Evolutionary conservation across 2,888 invertebrate genomes (phyloP), one percentile per base, ranked within the genome.

Genomic region (Nasonia oneida): DNA sequence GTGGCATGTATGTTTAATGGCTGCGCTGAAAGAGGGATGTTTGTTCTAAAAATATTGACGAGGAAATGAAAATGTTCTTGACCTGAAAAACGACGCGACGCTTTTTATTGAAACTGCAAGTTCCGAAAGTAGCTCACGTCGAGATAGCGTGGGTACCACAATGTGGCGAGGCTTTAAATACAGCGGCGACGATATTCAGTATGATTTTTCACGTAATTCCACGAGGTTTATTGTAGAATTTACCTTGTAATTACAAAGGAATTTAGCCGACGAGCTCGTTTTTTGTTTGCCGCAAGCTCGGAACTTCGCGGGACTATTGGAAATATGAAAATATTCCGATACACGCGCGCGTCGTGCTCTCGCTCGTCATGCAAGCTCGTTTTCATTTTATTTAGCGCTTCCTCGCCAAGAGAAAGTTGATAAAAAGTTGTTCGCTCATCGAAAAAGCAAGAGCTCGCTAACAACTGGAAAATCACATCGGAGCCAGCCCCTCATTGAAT

Each of bases 241-340:
- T 23, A n/a, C 2, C 18, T 37, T 61, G 37, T 50, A 73, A 79
- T 79, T 79, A 67, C 18, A 47, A 67, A 79, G 37, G 67, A 78
- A 78, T 64, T 67, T 67, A 3, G 23, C 23, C 10, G 23, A 14
- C 61, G n/a, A 12, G 23, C 39, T 61, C 42, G 12, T 39, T 39
- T 39, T 77, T 77, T 77, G 23, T 77, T 61, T n/a, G 57, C 23
- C 29, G 14, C 57, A 61, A 61, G 61, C 77, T 70, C 50, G 67
- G 2, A 67, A 79, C 67, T 47, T n/a, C 3, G n/a, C 29, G 37
- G 23, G 64, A 50, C 47, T 79, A 79, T 67, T 67, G 47, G 67
- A 47, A 47, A 33, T 67, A 67, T 29, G 8, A 14, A 61, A 29
- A 67, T 67, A 67, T 3, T 61, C 29, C 29, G n/a, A 67, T 67